phyloP scores from a whole-genome alignment of 1,140 invertebrate species.

The Zaprionus vittiger region DNA sequence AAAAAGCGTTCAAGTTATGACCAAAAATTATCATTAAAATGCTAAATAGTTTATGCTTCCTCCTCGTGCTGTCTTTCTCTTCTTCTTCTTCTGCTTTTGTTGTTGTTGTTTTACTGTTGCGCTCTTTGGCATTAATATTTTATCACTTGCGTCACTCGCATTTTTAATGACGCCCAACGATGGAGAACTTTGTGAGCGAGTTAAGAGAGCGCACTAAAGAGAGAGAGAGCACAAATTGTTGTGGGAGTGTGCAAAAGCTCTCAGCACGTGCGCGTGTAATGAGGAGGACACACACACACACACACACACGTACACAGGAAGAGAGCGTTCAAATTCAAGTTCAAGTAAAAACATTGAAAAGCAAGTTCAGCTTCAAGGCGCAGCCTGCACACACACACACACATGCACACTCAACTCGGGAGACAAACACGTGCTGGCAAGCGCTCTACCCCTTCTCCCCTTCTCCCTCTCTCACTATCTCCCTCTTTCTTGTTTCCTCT shows the following conservation, averaged over 20 bases:
- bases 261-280: slow-evolving; percentile 50
- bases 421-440: slow-evolving; percentile 44
- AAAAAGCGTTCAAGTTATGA: slow-evolving; percentile 40
- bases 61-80: not conserved
- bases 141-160: slow-evolving; percentile 78
- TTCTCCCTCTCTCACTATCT: not conserved
- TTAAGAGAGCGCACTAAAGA: not conserved
- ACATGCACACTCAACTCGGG: slow-evolving; percentile 11
- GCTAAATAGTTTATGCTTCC: slow-evolving; percentile 45
- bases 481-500: slow-evolving; percentile 13
- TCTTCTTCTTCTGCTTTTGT: not conserved
- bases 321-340: slow-evolving; percentile 61
- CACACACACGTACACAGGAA: slow-evolving; percentile 21
- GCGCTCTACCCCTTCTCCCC: not conserved
- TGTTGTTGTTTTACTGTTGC: slow-evolving; percentile 38
- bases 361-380: slow-evolving; percentile 73
- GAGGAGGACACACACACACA: slow-evolving; percentile 14
- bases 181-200: slow-evolving; percentile 17
- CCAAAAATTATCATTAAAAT: slow-evolving; percentile 43
- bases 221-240: not conserved
- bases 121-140: slow-evolving; percentile 65
- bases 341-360: slow-evolving; percentile 81
- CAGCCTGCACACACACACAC: slow-evolving; percentile 23
- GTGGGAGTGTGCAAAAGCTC: slow-evolving; percentile 31
- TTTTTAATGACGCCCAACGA: slow-evolving; percentile 55